Evolutionary conservation across 2,888 invertebrate genomes (phyloP).

Genomic region (Notodonta ziczac): DNA sequence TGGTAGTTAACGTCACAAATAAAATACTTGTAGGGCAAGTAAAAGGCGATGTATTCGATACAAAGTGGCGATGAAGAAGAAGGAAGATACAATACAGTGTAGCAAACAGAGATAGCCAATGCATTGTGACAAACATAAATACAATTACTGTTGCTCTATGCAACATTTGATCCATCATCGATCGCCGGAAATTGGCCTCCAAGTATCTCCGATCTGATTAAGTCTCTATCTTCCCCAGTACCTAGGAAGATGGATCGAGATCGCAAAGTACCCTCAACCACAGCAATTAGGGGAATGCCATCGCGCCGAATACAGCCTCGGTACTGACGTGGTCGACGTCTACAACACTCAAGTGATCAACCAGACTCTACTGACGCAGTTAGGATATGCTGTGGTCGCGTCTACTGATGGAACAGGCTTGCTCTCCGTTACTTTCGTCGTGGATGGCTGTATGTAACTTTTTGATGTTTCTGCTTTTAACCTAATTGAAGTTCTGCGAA

Average conservation of each 20-base stretch:
- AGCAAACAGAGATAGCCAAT: no score
- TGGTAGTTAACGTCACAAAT: no score
- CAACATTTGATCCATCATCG: no score
- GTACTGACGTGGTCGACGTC: slow-evolving; percentile 42
- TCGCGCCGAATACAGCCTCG: slow-evolving; percentile 79
- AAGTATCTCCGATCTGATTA: not conserved
- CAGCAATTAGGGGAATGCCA: slow-evolving; percentile 86
- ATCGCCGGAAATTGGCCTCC: not conserved
- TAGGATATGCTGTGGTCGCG: slow-evolving; percentile 75
- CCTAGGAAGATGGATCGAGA: slow-evolving; percentile 85
- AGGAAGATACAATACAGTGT: no score
- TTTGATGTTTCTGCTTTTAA: not conserved
- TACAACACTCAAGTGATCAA: slow-evolving; percentile 62
- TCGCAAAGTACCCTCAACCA: slow-evolving; percentile 85
- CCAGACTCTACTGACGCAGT: slow-evolving; percentile 72
- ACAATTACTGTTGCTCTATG: no score
- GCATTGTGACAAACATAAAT: no score
- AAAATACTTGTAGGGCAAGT: no score
- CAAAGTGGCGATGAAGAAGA: no score
- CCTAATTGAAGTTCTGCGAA: no score
- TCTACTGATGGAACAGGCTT: slow-evolving; percentile 77
- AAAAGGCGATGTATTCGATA: no score
- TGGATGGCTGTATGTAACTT: slow-evolving; percentile 71
- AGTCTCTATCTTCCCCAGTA: slow-evolving; percentile 49
- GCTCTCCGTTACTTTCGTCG: slow-evolving; percentile 80